phyloP scores from a whole-genome alignment of 2,113 vertebrate genomes.

The Dipodomys stephensi region DNA sequence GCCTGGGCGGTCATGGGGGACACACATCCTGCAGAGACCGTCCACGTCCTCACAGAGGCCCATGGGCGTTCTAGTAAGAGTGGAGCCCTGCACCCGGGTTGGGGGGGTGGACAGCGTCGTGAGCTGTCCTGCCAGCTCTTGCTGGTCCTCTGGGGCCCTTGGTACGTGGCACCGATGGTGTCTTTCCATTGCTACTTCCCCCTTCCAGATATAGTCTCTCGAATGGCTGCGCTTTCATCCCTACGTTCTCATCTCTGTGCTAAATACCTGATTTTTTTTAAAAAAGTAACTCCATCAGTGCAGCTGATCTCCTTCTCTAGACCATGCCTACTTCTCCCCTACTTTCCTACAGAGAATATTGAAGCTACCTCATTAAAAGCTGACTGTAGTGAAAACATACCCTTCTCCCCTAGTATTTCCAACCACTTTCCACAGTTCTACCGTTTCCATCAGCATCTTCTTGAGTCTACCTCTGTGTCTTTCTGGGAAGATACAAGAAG shows the following conservation, averaged over 20 bases:
- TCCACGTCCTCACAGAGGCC: not conserved
- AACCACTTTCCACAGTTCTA: not conserved
- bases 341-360: not conserved
- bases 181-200: not conserved
- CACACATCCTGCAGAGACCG: not conserved
- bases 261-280: not conserved
- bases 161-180: not conserved
- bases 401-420: not conserved
- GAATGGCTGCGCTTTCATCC: not conserved
- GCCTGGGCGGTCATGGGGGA: too few relatives aligned
- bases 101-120: not conserved
- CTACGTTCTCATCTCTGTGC: not conserved
- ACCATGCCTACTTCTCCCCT: not conserved
- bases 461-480: not conserved
- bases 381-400: constrained; percentile 17
- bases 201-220: not conserved
- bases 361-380: not conserved
- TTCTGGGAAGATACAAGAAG: not conserved
- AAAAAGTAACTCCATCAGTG: not conserved
- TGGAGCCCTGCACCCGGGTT: not conserved
- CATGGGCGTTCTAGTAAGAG: too few relatives aligned
- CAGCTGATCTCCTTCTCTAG: not conserved
- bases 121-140: not conserved
- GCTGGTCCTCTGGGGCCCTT: not conserved
- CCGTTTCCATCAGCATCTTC: not conserved